Percentiles rank a stretch among this genome's conserved stretches.
These are phyloP conservation scores for Protonemura montana DNA, from an alignment of 2,888 invertebrate genomes.

Conservation along the genomic window DNA sequence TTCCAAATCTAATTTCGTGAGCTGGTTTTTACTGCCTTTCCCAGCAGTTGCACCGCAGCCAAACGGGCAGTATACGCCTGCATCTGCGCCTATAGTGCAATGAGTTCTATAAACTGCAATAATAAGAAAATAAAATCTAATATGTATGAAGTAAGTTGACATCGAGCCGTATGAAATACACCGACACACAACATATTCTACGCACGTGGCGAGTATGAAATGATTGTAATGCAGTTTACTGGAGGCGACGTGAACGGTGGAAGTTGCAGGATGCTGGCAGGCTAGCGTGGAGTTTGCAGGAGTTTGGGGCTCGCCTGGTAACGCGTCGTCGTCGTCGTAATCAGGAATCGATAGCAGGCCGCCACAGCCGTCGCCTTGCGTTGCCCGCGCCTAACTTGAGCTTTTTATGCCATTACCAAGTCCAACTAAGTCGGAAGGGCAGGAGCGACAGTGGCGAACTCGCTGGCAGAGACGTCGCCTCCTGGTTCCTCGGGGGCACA, in stretches of 20 bases:
- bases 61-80: neutral
- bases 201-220: neutral
- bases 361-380: neutral
- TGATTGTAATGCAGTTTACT: neutral
- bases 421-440: too few relatives aligned
- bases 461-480: neutral
- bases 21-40: constrained; percentile 10
- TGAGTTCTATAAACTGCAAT: neutral
- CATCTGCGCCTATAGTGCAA: neutral
- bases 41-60: neutral
- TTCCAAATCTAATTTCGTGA: constrained; percentile 31
- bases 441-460: neutral
- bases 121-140: neutral
- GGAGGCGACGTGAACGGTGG: neutral
- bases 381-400: neutral
- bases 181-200: neutral
- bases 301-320: neutral
- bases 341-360: neutral
- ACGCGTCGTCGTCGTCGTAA: neutral
- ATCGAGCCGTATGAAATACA: neutral
- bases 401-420: neutral
- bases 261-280: neutral
- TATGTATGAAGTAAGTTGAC: neutral
- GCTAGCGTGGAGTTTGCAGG: neutral
- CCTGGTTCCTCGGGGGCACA: too few relatives aligned